Percentiles rank a stretch among this genome's conserved stretches.
Evolutionary conservation across 1,140 invertebrate species (phyloP).

Genomic region (Apis cerana): DNA sequence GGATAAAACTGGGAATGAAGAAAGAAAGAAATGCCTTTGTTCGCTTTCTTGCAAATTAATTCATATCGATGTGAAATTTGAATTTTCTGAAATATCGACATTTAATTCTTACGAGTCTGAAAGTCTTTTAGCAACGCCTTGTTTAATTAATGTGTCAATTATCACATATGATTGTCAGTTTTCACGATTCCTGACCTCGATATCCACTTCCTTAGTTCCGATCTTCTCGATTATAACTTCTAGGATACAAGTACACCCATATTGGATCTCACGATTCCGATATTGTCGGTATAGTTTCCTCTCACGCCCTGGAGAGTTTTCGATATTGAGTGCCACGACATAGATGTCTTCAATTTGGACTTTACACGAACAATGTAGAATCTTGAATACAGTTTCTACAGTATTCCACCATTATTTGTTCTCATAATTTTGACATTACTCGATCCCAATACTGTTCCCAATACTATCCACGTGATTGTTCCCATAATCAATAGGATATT

Average conservation of each 20-base stretch:
- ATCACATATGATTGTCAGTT: not conserved
- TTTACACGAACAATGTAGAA: not conserved
- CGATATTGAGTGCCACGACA: not conserved
- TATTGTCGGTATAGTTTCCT: not conserved
- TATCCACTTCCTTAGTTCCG: not conserved
- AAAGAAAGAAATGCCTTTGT: no score
- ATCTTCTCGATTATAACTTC: not conserved
- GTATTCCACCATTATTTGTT: not conserved
- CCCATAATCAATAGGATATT: no score
- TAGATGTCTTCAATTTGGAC: not conserved
- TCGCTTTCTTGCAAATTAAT: no score
- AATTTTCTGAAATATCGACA: no score
- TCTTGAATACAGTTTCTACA: not conserved
- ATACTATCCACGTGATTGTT: no score
- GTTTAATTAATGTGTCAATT: no score
- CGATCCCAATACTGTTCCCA: no score
- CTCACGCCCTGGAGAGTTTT: not conserved
- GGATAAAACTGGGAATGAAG: no score
- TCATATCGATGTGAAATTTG: no score
- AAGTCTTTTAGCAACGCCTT: no score
- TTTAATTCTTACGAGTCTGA: no score
- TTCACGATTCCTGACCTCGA: not conserved
- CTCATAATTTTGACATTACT: not conserved
- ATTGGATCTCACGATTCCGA: not conserved
- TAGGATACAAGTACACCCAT: not conserved